These are phyloP conservation scores for Camponotus vicinus DNA, from an alignment of 1,140 invertebrate genomes.

Conservation along the genomic window DNA sequence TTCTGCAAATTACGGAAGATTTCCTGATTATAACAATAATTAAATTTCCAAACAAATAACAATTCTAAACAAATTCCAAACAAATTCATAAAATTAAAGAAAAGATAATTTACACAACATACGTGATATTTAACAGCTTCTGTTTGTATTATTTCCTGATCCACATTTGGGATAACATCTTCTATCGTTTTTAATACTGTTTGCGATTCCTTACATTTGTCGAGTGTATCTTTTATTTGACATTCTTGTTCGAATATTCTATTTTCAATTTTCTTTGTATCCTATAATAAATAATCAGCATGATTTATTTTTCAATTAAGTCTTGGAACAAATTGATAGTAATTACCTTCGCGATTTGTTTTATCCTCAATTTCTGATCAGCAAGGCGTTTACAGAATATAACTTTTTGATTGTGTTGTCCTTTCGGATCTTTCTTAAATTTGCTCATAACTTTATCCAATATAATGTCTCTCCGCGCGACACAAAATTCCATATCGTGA, in stretches of 20 bases:
- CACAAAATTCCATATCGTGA: slow-evolving; percentile 91
- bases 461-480: slow-evolving; percentile 90
- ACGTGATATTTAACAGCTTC: slow-evolving; percentile 84
- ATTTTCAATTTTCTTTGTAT: slow-evolving; percentile 78
- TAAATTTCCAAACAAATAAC: slow-evolving; percentile 21
- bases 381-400: slow-evolving; percentile 85
- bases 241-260: slow-evolving; percentile 75
- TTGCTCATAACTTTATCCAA: slow-evolving; percentile 87
- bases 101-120: slow-evolving; percentile 58
- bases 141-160: slow-evolving; percentile 84
- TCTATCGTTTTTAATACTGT: slow-evolving; percentile 75
- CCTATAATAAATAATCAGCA: slow-evolving; percentile 66
- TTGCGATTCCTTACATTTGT: slow-evolving; percentile 76
- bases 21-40: slow-evolving; percentile 13
- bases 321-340: too few relatives aligned
- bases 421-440: slow-evolving; percentile 86
- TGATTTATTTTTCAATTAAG: neutral
- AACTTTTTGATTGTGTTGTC: slow-evolving; percentile 80
- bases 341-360: slow-evolving; percentile 86
- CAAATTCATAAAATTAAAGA: slow-evolving; percentile 17
- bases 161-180: slow-evolving; percentile 82
- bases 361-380: slow-evolving; percentile 87
- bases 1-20: slow-evolving; percentile 82
- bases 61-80: slow-evolving; percentile 2
- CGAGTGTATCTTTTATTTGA: slow-evolving; percentile 71